Evolutionary conservation across 1,140 invertebrate genomes (phyloP).

Genomic region (Nylanderia fulva): DNA sequence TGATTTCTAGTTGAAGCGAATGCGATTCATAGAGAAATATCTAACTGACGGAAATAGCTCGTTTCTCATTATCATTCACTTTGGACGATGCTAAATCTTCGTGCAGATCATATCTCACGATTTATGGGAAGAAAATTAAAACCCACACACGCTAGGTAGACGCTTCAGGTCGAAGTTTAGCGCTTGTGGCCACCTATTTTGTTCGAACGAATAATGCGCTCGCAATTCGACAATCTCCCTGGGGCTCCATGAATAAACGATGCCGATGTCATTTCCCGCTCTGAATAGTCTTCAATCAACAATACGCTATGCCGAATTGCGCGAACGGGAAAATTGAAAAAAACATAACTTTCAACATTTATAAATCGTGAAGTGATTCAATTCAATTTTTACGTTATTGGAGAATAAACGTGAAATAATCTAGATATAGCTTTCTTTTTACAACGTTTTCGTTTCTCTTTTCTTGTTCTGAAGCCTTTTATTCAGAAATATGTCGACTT

Average conservation of each 20-base stretch:
- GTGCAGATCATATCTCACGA: constrained; percentile 45
- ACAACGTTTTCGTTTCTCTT: background rate
- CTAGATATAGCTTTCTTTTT: background rate
- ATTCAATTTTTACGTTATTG: constrained; percentile 30
- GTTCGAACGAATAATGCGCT: constrained; percentile 32
- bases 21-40: constrained; percentile 7
- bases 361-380: constrained; percentile 28
- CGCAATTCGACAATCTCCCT: constrained; percentile 23
- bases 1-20: background rate
- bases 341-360: constrained; percentile 12
- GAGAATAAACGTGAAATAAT: background rate
- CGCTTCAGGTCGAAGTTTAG: constrained; percentile 43
- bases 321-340: background rate
- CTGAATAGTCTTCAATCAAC: constrained; percentile 50
- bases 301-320: constrained; percentile 25
- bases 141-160: constrained; percentile 16
- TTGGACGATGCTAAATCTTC: constrained; percentile 42
- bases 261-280: constrained; percentile 39
- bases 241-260: constrained; percentile 49
- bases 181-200: constrained; percentile 44
- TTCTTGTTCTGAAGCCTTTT: no score
- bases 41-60: constrained; percentile 17
- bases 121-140: constrained; percentile 53
- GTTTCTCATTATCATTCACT: constrained; percentile 54
- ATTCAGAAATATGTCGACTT: background rate